Conservation (phyloP, 2,113 vertebrate genomes). For the Myrmecobius fasciatus region DNA sequence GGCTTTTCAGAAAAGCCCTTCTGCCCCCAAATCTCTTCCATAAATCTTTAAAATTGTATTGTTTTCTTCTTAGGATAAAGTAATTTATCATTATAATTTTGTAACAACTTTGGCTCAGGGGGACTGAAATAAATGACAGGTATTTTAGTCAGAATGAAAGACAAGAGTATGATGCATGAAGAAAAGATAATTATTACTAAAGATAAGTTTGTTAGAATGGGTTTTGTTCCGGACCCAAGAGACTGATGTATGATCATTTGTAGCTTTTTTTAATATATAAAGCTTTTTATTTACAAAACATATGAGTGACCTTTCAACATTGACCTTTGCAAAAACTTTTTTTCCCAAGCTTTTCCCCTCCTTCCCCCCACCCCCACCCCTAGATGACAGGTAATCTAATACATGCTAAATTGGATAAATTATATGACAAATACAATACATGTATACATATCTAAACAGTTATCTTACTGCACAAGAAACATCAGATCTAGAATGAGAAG, state of each 20-base stretch:
- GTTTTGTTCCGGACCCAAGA: neutral
- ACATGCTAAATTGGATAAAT: too few relatives aligned
- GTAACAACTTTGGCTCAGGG: neutral
- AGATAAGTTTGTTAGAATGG: neutral
- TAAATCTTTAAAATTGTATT: neutral
- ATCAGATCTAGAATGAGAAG: too few relatives aligned
- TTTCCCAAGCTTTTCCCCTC: too few relatives aligned
- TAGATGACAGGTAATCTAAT: too few relatives aligned
- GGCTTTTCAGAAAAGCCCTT: neutral
- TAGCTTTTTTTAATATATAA: too few relatives aligned
- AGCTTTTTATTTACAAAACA: too few relatives aligned
- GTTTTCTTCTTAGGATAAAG: neutral
- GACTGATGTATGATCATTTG: neutral
- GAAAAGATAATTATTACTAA: neutral
- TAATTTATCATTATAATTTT: neutral
- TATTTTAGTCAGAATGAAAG: neutral
- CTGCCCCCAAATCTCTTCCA: neutral
- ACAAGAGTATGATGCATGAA: neutral
- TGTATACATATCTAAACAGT: too few relatives aligned
- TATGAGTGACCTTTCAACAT: too few relatives aligned
- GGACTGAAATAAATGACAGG: neutral
- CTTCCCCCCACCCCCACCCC: too few relatives aligned
- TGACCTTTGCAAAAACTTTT: too few relatives aligned
- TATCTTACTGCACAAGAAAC: too few relatives aligned
- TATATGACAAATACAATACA: too few relatives aligned